phyloP scores from a whole-genome alignment of 2,797 vertebrate species.

The Scyliorhinus canicula region DNA sequence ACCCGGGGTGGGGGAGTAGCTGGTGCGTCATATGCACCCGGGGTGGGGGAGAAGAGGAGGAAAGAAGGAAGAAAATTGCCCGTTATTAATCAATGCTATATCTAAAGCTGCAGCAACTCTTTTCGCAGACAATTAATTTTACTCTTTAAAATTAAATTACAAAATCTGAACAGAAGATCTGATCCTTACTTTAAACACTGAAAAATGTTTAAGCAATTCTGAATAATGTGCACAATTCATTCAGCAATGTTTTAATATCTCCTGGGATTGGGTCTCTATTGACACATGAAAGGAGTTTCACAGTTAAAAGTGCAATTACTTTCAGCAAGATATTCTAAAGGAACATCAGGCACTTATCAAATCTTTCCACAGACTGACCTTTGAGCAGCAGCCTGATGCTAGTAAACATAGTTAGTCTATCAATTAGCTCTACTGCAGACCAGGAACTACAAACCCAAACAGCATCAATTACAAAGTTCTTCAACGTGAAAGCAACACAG shows the following conservation, averaged over 20 bases:
- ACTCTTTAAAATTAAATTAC: neutral
- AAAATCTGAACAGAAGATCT: neutral
- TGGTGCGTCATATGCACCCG: no score
- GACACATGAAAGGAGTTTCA: neutral
- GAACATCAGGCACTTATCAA: neutral
- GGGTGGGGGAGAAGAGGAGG: no score
- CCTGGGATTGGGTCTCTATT: neutral
- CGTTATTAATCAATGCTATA: neutral
- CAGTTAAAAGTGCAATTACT: neutral
- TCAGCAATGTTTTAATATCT: neutral
- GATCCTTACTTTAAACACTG: neutral
- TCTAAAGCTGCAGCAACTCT: neutral
- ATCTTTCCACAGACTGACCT: neutral
- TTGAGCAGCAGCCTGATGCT: neutral
- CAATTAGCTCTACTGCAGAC: neutral
- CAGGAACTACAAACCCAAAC: neutral
- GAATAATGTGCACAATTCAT: neutral
- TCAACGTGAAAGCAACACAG: neutral
- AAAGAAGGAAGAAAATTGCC: neutral
- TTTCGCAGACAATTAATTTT: neutral
- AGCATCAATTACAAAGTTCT: constrained; percentile 20
- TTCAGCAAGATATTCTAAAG: neutral
- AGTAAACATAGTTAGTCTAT: neutral
- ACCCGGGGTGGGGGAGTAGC: no score
- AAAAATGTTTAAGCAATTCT: neutral